Evolutionary conservation across 1,140 invertebrate genomes (phyloP).

Genomic region (Penaeus vannamei): DNA sequence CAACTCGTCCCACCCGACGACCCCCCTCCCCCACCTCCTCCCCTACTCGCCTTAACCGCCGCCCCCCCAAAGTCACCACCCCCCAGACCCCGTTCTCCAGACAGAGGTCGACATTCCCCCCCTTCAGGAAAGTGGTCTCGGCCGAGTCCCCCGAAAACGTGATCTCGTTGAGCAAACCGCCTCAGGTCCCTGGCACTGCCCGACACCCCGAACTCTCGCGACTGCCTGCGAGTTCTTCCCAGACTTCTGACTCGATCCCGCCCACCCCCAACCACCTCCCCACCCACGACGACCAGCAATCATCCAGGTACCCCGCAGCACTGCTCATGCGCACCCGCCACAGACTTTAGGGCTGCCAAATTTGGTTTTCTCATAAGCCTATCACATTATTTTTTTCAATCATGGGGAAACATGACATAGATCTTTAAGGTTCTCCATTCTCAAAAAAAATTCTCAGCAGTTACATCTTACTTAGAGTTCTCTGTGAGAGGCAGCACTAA

Average conservation of each 20-base stretch:
- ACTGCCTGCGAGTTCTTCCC: constrained; percentile 52
- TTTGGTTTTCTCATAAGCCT: neutral
- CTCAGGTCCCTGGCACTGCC: constrained; percentile 63
- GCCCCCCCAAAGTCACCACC: too few species aligned
- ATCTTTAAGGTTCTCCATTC: too few species aligned
- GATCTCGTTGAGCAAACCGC: constrained; percentile 1
- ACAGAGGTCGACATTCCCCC: too few species aligned
- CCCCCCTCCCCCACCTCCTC: neutral
- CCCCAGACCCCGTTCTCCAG: too few species aligned
- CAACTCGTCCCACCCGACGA: neutral
- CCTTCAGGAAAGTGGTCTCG: neutral
- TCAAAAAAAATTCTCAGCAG: neutral
- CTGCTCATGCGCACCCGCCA: constrained; percentile 11
- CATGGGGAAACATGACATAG: neutral
- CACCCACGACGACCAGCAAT: constrained; percentile 48
- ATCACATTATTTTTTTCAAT: neutral
- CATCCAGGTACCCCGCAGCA: constrained; percentile 48
- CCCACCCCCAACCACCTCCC: constrained; percentile 12
- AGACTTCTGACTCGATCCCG: constrained; percentile 30
- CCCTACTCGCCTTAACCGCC: neutral
- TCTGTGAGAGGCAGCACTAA: neutral
- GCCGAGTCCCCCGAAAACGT: neutral
- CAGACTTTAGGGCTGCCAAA: constrained; percentile 20
- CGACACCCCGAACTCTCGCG: constrained; percentile 62
- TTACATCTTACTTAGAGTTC: neutral